Conservation (phyloP, 2,113 vertebrate species). For the Stigmatopora nigra region DNA sequence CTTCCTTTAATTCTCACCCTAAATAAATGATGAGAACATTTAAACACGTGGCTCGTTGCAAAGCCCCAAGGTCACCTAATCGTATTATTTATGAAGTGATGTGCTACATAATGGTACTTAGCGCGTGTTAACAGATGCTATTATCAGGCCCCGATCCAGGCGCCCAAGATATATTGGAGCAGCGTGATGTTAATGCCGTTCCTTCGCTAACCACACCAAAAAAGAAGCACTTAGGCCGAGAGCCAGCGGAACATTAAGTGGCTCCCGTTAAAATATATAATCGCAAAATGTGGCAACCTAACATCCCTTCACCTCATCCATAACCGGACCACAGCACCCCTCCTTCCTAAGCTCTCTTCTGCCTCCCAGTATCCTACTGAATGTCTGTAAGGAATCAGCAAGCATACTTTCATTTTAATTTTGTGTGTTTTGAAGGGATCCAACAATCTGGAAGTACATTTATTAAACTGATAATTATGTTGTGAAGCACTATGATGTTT, state of each 20-base stretch:
- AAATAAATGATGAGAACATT: slow-evolving; percentile 99
- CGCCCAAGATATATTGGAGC: slow-evolving; percentile 95
- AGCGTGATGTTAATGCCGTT: slow-evolving; percentile 83
- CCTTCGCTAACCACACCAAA: slow-evolving; percentile 76
- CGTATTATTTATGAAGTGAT: slow-evolving; percentile 99
- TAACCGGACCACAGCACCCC: slow-evolving; percentile 40
- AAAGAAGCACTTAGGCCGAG: slow-evolving; percentile 82
- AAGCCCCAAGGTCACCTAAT: slow-evolving; percentile 95
- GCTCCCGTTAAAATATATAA: slow-evolving; percentile 72
- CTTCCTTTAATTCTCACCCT: slow-evolving; percentile 96
- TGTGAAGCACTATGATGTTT: neutral
- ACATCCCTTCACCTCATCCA: slow-evolving; percentile 56
- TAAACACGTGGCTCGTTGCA: slow-evolving; percentile 91
- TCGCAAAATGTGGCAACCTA: slow-evolving; percentile 67
- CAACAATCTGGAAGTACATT: no score
- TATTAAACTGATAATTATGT: no score
- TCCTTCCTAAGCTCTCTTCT: slow-evolving; percentile 15
- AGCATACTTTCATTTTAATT: no score
- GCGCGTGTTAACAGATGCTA: slow-evolving; percentile 99
- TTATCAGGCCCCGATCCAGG: slow-evolving; percentile 91
- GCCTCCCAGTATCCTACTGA: slow-evolving; percentile 1
- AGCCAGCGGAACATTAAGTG: slow-evolving; percentile 83
- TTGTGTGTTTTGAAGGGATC: no score
- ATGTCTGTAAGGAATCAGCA: neutral
- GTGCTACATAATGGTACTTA: slow-evolving; percentile 99